Evolutionary conservation across 2,888 invertebrate species (phyloP).

Genomic region (Acanthopleura granulata): DNA sequence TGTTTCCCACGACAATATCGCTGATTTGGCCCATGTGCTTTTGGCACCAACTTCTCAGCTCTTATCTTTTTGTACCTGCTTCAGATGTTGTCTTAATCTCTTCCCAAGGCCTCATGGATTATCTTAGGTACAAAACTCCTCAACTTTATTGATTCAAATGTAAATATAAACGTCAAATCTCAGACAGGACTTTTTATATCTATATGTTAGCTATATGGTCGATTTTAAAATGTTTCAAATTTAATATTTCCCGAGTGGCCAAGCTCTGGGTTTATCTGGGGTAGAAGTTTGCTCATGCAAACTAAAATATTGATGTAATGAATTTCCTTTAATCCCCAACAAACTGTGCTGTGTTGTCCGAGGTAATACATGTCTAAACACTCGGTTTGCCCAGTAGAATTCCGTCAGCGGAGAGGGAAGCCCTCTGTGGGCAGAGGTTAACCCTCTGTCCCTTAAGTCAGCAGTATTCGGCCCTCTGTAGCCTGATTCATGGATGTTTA

Average conservation of each 20-base stretch:
- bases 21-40: too few species aligned
- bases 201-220: slow-evolving; percentile 1
- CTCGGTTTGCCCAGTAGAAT: neutral
- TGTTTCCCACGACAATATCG: too few species aligned
- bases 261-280: neutral
- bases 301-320: slow-evolving; percentile 17
- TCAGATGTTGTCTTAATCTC: too few species aligned
- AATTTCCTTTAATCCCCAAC: neutral
- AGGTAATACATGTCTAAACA: slow-evolving; percentile 3
- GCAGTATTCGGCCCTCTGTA: too few species aligned
- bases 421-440: too few species aligned
- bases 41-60: too few species aligned
- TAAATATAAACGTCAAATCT: neutral
- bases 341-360: neutral
- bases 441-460: too few species aligned
- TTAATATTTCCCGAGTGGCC: neutral
- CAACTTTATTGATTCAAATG: neutral
- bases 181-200: neutral
- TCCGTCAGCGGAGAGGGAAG: too few species aligned
- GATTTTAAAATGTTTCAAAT: too few species aligned
- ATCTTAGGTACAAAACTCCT: neutral
- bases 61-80: too few species aligned
- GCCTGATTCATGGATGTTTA: too few species aligned
- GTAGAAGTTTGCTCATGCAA: neutral
- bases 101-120: neutral